Evolutionary conservation across 2,797 vertebrate genomes (phyloP).

Genomic region (Halcyon leucocephala): DNA sequence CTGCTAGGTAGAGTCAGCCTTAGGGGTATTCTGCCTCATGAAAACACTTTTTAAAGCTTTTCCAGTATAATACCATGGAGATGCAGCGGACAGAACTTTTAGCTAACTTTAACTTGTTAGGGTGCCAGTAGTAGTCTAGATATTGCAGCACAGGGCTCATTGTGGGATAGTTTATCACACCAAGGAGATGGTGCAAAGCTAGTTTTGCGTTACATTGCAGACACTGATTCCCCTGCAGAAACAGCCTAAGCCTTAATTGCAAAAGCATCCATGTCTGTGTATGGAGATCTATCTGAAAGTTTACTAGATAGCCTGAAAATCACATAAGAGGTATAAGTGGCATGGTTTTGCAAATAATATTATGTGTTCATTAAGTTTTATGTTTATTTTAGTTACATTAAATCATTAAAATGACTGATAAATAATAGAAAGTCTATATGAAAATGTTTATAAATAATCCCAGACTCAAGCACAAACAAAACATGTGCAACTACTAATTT

Average conservation of each 20-base stretch:
- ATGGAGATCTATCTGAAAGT: background rate
- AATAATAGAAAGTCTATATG: background rate
- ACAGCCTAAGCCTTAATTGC: background rate
- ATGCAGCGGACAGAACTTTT: background rate
- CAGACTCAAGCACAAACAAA: background rate
- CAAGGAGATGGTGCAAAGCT: background rate
- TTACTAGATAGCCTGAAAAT: background rate
- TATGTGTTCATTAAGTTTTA: background rate
- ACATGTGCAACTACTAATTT: background rate
- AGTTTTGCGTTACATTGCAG: background rate
- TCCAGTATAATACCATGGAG: background rate
- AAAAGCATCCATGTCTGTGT: background rate
- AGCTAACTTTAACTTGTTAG: background rate
- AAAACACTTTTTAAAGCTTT: background rate
- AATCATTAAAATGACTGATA: background rate
- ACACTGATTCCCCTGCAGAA: background rate
- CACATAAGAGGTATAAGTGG: background rate
- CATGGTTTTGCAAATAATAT: background rate
- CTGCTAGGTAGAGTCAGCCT: fast-evolving
- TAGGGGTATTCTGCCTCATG: background rate
- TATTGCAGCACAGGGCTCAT: background rate
- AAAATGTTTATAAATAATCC: background rate
- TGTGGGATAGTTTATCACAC: background rate
- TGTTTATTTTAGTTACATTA: background rate
- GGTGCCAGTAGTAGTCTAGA: background rate